Percentiles rank a stretch among this genome's conserved stretches.
These are phyloP conservation scores for Sardina pilchardus DNA, from an alignment of 2,113 vertebrate species.

Conservation along the genomic window DNA sequence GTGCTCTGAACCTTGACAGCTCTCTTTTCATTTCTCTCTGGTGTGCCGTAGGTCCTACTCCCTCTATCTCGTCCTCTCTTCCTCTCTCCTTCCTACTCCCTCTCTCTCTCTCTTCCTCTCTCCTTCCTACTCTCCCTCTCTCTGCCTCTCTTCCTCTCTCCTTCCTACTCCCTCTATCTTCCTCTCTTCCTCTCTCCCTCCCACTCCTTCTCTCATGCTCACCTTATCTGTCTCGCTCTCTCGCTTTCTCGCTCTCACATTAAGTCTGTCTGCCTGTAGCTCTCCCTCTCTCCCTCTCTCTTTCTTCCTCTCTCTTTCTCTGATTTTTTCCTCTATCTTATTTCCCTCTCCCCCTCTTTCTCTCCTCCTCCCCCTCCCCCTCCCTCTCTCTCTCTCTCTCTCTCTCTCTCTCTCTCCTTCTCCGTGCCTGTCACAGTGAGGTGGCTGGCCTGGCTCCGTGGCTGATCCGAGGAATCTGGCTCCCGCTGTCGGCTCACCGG, in stretches of 20 bases:
- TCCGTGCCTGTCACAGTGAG: constrained; percentile 1
- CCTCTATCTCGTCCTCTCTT: background rate
- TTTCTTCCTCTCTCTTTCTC: background rate
- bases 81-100: background rate
- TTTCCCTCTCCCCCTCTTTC: background rate
- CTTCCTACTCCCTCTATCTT: background rate
- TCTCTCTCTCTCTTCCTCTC: background rate
- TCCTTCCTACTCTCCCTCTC: background rate
- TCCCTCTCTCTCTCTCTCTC: background rate
- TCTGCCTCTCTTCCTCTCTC: background rate
- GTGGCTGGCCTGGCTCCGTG: background rate
- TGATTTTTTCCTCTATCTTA: background rate
- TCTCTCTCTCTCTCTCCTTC: background rate
- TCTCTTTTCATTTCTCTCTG: background rate
- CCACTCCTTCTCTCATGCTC: too few relatives aligned
- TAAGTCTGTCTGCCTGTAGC: background rate
- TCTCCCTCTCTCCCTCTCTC: background rate
- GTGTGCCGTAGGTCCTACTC: background rate
- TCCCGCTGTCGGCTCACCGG: background rate
- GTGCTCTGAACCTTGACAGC: constrained; percentile 5
- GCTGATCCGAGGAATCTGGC: background rate
- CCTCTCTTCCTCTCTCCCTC: background rate
- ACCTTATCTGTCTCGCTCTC: background rate
- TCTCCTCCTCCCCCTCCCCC: background rate
- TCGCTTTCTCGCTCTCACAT: background rate